Base-by-base conservation (phyloP, 2,797 vertebrate genomes). In the Nasua narica region DNA sequence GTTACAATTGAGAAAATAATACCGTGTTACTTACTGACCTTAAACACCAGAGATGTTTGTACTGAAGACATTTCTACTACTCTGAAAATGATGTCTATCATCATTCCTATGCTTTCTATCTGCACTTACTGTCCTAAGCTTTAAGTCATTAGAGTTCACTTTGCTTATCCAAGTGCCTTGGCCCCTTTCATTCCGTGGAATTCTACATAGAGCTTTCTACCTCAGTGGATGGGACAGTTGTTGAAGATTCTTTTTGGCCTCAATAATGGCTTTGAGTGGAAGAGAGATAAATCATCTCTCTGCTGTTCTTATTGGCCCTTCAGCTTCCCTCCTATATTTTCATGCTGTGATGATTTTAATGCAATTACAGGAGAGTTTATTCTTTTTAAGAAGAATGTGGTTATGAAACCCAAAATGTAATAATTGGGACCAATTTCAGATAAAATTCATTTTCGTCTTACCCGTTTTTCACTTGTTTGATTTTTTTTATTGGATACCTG, bases 371-470 rank as follows among this genome's bases (percentile, higher is more conserved):
- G 29, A 52, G 21, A 23, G 7, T 11, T 52, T 46, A 74, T 74
- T 94, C 10, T 72, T 85, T 79, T 92, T 72, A 85, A 84, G 70
- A 85, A 62, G 56, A 58, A 29, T n/a, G 12, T 77, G 32, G 11
- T 58, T 87, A 83, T 29, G 12, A 83, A 74, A 94, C 58, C 15
- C 13, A 79, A 92, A 86, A 91, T 46, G 27, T 15, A 84, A 84
- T 67, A 27, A 77, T 23, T 96, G 23, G 16, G 40, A 76, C 1
- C 1, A 65, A 40, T 93, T 94, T 94, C 23, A 90, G 40, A 58
- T 76, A 60, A 97, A 94, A 89, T 60, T 46, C 7, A 32, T 86
- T 96, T 91, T 69, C 5, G 89, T 46, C 13, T 74, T 56, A 46
- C 19, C 7, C 4, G 3, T 54, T 90, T 93, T 72, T 87, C 43